Evolutionary conservation across 2,113 vertebrate species (phyloP).

Genomic region (Ochotona curzoniae): DNA sequence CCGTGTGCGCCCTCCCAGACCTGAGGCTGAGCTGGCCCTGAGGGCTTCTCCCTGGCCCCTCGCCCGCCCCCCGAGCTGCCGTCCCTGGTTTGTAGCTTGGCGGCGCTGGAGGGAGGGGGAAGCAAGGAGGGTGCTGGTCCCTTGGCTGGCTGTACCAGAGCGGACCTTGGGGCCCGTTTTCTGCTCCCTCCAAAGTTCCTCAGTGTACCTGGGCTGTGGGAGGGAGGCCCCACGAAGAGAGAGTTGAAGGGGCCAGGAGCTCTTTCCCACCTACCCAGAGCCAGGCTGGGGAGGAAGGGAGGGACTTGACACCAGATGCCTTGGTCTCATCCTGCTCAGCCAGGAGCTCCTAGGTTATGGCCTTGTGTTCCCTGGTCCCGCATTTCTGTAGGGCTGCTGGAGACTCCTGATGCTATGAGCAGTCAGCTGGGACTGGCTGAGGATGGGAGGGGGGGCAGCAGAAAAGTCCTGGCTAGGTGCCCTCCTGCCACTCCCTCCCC

Average conservation of each 20-base stretch:
- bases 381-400: background rate
- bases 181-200: background rate
- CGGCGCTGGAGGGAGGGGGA: constrained; percentile 73
- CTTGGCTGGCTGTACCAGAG: background rate
- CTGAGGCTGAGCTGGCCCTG: constrained; percentile 81
- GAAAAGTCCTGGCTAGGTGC: background rate
- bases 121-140: constrained; percentile 64
- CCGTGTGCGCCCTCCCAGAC: constrained; percentile 78
- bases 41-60: constrained; percentile 74
- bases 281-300: background rate
- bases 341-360: background rate
- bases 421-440: background rate
- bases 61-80: constrained; percentile 79
- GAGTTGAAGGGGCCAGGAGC: constrained; percentile 19
- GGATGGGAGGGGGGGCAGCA: background rate
- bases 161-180: background rate
- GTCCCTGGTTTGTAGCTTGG: constrained; percentile 76
- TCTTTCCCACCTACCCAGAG: background rate
- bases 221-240: constrained; percentile 59
- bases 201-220: constrained; percentile 1
- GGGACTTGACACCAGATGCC: background rate
- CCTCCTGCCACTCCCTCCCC: background rate
- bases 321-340: background rate
- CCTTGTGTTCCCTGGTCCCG: background rate
- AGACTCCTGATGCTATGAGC: background rate